Conservation (phyloP, 2,113 vertebrate species). For the Herpailurus yagouaroundi region DNA sequence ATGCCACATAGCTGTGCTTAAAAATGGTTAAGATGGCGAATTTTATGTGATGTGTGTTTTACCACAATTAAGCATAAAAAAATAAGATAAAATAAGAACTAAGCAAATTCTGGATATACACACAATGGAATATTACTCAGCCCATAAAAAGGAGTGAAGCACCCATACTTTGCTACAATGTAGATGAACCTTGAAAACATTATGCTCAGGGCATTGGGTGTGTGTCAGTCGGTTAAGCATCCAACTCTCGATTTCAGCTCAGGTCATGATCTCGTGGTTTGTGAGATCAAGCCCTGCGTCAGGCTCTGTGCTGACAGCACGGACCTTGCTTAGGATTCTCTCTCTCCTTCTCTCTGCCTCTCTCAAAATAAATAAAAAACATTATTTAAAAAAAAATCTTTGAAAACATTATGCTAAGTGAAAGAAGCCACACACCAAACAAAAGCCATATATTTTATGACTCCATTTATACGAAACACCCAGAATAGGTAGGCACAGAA, state of each 20-base stretch:
- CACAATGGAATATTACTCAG: background rate
- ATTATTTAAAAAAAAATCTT: too few species aligned
- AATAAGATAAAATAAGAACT: background rate
- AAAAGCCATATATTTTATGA: background rate
- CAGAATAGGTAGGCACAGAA: background rate
- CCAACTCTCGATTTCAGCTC: too few species aligned
- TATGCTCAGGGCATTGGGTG: background rate
- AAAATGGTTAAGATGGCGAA: background rate
- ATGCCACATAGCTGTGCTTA: background rate
- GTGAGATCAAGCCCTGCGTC: too few species aligned
- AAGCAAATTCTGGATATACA: background rate
- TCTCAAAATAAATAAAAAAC: too few species aligned
- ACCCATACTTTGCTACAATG: background rate
- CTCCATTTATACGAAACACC: background rate
- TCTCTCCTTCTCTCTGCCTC: too few species aligned
- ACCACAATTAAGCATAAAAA: background rate
- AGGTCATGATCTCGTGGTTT: too few species aligned
- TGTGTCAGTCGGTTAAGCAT: too few species aligned
- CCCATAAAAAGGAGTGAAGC: background rate
- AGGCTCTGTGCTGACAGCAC: too few species aligned
- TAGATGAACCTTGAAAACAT: background rate
- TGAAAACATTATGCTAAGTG: background rate
- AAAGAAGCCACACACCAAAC: background rate
- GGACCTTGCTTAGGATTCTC: too few species aligned
- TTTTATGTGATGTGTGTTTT: background rate